Evolutionary conservation across 2,797 vertebrate species (phyloP).

Genomic region (Pseudomugil tenellus): DNA sequence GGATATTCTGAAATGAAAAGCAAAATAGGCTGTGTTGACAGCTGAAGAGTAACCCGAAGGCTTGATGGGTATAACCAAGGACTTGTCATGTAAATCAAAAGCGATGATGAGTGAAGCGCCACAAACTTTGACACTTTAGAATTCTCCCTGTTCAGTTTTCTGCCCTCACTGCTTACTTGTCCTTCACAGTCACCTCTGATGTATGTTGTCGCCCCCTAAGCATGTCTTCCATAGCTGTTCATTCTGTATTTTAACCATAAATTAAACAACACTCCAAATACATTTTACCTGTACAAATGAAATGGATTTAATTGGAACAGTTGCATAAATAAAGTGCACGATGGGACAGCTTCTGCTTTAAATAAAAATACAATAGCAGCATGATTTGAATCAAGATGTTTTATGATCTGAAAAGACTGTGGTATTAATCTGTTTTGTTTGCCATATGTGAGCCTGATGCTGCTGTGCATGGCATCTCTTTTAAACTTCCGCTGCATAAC

Average conservation of each 20-base stretch:
- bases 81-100: constrained; percentile 55
- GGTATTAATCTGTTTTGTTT: constrained; percentile 34
- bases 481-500: constrained; percentile 36
- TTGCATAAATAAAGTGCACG: constrained; percentile 7
- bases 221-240: constrained; percentile 16
- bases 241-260: constrained; percentile 22
- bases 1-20: constrained; percentile 11
- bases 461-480: constrained; percentile 23
- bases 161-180: constrained; percentile 14
- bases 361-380: not conserved
- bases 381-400: constrained; percentile 14
- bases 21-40: constrained; percentile 36
- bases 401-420: constrained; percentile 48
- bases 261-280: constrained; percentile 13
- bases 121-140: constrained; percentile 32
- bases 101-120: constrained; percentile 49
- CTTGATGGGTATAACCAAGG: constrained; percentile 19
- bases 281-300: not conserved
- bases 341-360: not conserved
- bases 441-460: constrained; percentile 22
- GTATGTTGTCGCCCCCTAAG: constrained; percentile 19
- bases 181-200: constrained; percentile 37
- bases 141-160: constrained; percentile 17
- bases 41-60: constrained; percentile 52
- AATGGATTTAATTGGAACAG: constrained; percentile 1